A percentile compares a stretch with the other conserved stretches of the same genome.
These are phyloP conservation scores for Pomatorhinus ruficollis DNA, from an alignment of 2,113 vertebrate species.

Conservation along the genomic window DNA sequence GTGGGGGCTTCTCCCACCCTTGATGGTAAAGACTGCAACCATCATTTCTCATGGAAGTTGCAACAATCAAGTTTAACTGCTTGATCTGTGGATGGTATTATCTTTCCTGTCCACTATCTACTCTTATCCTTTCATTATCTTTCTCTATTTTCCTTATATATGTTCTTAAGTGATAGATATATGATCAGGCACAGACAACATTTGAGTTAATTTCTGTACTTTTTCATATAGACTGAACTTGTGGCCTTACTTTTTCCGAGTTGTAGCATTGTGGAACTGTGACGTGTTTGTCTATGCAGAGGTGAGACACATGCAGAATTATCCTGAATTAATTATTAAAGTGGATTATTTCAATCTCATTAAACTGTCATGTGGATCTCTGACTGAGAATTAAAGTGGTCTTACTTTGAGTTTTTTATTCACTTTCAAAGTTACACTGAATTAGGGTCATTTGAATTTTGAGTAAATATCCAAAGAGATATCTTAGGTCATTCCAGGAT, in stretches of 20 bases:
- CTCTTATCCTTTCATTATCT: background rate
- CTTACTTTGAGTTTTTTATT: background rate
- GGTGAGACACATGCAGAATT: background rate
- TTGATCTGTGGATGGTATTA: too few relatives aligned
- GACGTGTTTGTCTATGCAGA: background rate
- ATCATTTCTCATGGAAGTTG: background rate
- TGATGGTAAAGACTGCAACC: fast-evolving
- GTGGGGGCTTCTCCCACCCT: background rate
- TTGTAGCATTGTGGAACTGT: fast-evolving
- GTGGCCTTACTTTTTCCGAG: background rate
- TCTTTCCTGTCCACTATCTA: background rate
- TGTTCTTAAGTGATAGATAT: background rate
- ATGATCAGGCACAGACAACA: background rate
- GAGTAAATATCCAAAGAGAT: background rate
- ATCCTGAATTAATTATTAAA: background rate
- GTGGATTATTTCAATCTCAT: conserved; percentile 9
- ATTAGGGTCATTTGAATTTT: background rate
- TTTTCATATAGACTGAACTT: background rate
- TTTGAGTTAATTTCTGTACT: background rate
- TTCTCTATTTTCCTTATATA: background rate
- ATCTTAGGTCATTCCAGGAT: background rate
- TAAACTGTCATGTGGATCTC: background rate
- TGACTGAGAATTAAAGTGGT: background rate
- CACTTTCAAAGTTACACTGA: background rate
- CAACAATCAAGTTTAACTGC: too few relatives aligned